Evolutionary conservation across 23 tunicate species (phyloP).

Genomic region (Clavelina lepadiformis): DNA sequence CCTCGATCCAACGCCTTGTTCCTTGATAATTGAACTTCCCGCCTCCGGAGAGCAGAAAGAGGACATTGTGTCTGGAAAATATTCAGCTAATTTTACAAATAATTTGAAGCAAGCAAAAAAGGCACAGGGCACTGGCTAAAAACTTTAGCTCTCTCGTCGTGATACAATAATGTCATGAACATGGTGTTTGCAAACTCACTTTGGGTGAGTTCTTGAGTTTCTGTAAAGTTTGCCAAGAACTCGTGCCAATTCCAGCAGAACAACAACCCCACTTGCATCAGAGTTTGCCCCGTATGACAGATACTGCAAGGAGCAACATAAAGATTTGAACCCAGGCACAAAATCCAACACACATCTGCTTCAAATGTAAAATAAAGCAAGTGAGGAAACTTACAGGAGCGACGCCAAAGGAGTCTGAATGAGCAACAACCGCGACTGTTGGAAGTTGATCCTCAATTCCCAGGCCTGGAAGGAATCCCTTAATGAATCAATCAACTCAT

Average conservation of each 20-base stretch:
- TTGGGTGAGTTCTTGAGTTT: constrained; percentile 82
- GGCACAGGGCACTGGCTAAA: no score
- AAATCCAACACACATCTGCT: not conserved
- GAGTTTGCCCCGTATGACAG: constrained; percentile 84
- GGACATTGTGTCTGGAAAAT: constrained; percentile 58
- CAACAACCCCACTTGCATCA: constrained; percentile 87
- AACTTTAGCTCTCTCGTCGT: no score
- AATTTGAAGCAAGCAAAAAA: no score
- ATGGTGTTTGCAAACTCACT: constrained; percentile 48
- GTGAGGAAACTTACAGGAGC: constrained; percentile 58
- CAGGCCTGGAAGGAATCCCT: constrained; percentile 73
- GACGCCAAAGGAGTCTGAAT: constrained; percentile 82
- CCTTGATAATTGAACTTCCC: constrained; percentile 94
- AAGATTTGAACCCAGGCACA: not conserved
- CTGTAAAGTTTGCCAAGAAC: constrained; percentile 64
- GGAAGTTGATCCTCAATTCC: constrained; percentile 80
- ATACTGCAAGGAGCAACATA: constrained; percentile 31
- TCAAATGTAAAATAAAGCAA: constrained; percentile 1
- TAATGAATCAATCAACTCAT: not conserved
- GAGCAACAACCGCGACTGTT: constrained; percentile 87
- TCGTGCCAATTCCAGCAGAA: constrained; percentile 63
- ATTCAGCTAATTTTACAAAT: no score
- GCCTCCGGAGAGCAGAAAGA: constrained; percentile 80
- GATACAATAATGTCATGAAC: no score
- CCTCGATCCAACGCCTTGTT: constrained; percentile 75